A percentile compares a stretch with the other conserved stretches of the same genome.
phyloP scores from a whole-genome alignment of 2,888 invertebrate species.

The Anodontia alba region DNA sequence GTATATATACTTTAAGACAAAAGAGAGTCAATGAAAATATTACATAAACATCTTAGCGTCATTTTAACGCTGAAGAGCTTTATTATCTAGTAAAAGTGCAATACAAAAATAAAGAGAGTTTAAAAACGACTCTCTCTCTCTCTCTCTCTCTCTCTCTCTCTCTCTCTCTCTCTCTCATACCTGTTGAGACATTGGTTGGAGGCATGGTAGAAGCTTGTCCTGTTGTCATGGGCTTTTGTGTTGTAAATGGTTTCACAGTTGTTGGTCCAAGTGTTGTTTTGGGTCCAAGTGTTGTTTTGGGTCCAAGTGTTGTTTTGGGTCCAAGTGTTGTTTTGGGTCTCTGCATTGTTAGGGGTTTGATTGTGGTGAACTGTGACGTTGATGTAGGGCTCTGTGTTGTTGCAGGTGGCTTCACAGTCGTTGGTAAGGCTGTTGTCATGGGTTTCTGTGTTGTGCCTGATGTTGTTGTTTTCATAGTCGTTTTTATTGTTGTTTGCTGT shows the following conservation, averaged over 20 bases:
- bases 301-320: not conserved
- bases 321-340: not conserved
- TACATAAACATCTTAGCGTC: no score
- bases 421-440: not conserved
- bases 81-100: no score
- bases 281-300: not conserved
- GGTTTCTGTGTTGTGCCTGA: not conserved
- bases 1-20: no score
- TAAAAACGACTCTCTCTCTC: no score
- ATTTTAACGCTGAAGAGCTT: no score
- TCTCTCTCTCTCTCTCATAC: no score
- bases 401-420: not conserved
- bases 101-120: no score
- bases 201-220: not conserved
- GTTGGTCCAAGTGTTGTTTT: not conserved
- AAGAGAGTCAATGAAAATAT: no score
- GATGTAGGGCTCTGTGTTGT: not conserved
- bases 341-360: not conserved
- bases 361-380: not conserved
- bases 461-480: not conserved
- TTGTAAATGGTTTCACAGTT: not conserved
- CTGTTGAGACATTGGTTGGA: no score
- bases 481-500: not conserved
- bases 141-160: no score
- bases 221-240: constrained; percentile 4